Evolutionary conservation across 2,797 vertebrate species (phyloP).

Genomic region (Myiotriccus ornatus): DNA sequence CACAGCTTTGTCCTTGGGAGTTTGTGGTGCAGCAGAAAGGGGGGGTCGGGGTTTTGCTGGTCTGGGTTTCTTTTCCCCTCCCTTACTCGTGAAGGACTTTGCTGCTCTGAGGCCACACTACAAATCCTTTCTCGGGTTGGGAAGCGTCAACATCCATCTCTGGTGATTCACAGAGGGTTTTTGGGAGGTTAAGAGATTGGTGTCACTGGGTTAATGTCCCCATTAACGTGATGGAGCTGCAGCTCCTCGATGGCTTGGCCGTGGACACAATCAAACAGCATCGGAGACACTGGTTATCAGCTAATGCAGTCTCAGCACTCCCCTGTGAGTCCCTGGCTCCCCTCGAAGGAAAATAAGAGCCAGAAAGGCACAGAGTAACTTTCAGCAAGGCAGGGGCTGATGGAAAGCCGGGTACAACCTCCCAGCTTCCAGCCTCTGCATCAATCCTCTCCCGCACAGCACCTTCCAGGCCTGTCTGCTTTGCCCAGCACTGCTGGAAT

Average conservation of each 20-base stretch:
- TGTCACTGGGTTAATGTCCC: slow-evolving; percentile 10
- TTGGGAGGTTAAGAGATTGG: neutral
- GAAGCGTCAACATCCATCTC: neutral
- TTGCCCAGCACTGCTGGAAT: neutral
- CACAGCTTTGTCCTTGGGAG: neutral
- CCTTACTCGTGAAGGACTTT: neutral
- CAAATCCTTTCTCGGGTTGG: neutral
- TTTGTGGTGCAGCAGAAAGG: rapidly evolving
- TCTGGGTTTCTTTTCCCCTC: neutral
- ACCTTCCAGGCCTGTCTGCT: neutral
- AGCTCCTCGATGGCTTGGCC: neutral
- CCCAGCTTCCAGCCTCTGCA: neutral
- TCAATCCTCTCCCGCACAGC: neutral
- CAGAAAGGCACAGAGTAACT: neutral
- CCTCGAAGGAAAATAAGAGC: neutral
- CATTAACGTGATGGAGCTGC: neutral
- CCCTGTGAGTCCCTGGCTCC: neutral
- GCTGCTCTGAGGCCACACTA: neutral
- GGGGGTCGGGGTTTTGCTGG: neutral
- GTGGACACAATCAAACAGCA: rapidly evolving
- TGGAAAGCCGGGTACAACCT: neutral
- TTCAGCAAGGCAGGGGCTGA: neutral
- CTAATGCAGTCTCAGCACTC: neutral
- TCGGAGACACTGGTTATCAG: rapidly evolving
- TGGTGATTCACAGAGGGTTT: neutral